Base-by-base conservation (phyloP, 2,113 vertebrate genomes). In the Hippocampus mohnikei region DNA sequence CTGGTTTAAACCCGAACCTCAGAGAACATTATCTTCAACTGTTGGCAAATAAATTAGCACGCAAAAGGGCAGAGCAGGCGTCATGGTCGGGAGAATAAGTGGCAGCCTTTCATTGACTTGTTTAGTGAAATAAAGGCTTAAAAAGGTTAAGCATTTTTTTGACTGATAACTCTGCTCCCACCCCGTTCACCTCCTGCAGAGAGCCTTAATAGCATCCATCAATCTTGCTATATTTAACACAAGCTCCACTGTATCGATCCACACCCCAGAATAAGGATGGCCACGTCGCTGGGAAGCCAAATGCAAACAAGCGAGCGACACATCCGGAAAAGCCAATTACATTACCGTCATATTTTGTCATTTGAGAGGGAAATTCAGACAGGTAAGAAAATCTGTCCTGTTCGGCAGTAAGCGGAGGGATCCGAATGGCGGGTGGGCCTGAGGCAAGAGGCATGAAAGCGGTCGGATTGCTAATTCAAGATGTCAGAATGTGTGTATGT, bases 181-280 rank as follows among this genome's bases (percentile, higher is more conserved):
- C 60, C 52, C 13, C 58, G 42, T 78, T 50, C 52, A 40, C 65
- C 64, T 72, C 60, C 60, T 59, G 27, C 55, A 33, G 76, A 59
- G 71, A 83, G 42, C 41, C 56, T 71, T 84, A 85, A 87, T 78
- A 85, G 78, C 77, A 79, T 66, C 83, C 79, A 88, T 89, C 85
- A 76, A 81, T 91, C 84, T 87, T 73, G 79, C 78, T 81, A 81
- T 80, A 82, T 89, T 86, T 81, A 85, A 82, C 80, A 67, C 85
- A 20, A 61, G 73, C 69, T 21, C 62, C 46, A 62, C 64, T 27
- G 67, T 84, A 85, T 83, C 79, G 83, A 90, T 85, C 81, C 80
- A 70, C 52, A 55, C 78, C 65, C 67, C 58, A 75, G 48, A 72
- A 67, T 78, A 71, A 75, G 75, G 76, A 82, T 70, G 76, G 40